Base-by-base conservation (phyloP, 2,888 invertebrate species). In the Ormyrus nitidulus region DNA sequence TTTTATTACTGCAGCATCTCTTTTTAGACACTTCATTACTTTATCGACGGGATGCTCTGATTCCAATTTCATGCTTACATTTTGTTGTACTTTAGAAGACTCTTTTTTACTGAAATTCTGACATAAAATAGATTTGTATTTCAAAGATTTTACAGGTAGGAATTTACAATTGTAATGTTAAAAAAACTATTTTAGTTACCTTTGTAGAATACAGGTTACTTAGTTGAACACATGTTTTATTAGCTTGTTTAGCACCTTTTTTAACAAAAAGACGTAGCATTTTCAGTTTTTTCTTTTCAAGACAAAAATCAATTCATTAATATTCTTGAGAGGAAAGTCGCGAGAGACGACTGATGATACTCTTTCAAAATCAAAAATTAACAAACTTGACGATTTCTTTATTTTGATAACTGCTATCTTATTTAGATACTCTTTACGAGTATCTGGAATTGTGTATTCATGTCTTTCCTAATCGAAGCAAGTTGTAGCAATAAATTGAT, bases 1-100 rank as follows among this genome's bases (percentile, higher is more conserved):
- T 48, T 80, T 73, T 0, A 77, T 34, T 11, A 48, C 7, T 11
- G 72, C 74, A 8, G 62, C 62, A 65, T 84, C 84, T 72, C 83
- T 80, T 76, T 80, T 82, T 1, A 85, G 19, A 59, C 80, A 71
- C 9, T 54, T 73, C 2, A 44, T 11, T 2, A 81, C 34, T 76
- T 76, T 83, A 11, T 11, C 7, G 2, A 54, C 0, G 44, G 84
- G 82, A 71, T 78, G 4, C 49, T 81, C 81, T 0, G 49, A 13
- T 48, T 53, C 34, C 13, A 78, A 2, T 19, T 46, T 4, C 1
- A 53, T 10, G 44, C 8, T 73, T 34, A 34, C 34, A 34, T 34
- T 0, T 34, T 34, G 34, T 34, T 53, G 3, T 58, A 59, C 65
- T 62, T 62, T n/a, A 9, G 2, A n/a, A n/a, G 4, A 10, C 13